phyloP scores from a whole-genome alignment of 92 coral and sea anemone species.

The Palythoa grandis region DNA sequence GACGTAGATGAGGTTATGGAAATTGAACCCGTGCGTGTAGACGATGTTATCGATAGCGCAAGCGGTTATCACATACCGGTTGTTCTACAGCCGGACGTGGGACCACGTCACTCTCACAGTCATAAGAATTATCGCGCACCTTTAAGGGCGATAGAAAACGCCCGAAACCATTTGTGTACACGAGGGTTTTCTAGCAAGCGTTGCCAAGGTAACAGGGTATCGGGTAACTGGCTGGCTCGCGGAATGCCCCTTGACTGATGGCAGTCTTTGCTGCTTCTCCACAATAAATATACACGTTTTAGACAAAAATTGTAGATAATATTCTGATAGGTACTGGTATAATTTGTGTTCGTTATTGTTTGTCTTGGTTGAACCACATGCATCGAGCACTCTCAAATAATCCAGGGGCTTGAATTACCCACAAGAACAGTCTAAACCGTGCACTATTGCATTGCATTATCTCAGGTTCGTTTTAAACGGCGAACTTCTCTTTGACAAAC shows the following conservation, averaged over 20 bases:
- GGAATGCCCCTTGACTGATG: constrained; percentile 22
- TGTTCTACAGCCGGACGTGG: constrained; percentile 49
- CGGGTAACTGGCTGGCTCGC: constrained; percentile 19
- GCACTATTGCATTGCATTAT: too few species aligned
- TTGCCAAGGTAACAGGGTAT: constrained; percentile 6
- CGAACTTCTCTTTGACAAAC: too few species aligned
- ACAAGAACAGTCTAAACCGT: too few species aligned
- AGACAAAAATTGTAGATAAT: neutral
- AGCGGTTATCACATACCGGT: constrained; percentile 68
- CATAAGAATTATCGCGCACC: constrained; percentile 11
- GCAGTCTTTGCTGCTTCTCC: neutral
- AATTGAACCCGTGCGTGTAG: constrained; percentile 73
- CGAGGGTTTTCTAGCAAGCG: constrained; percentile 31
- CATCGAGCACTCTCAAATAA: too few species aligned
- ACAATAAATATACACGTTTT: neutral
- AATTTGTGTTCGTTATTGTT: neutral
- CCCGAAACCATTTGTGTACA: neutral
- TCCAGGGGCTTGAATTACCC: too few species aligned
- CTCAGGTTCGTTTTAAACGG: too few species aligned
- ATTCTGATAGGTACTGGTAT: neutral
- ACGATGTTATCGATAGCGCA: constrained; percentile 69
- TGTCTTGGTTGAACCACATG: too few species aligned
- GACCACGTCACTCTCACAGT: neutral
- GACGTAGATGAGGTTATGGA: constrained; percentile 44
- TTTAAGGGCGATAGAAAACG: constrained; percentile 32